These are phyloP conservation scores for Andricus quercusramuli DNA, from an alignment of 2,888 invertebrate genomes.

Conservation along the genomic window DNA sequence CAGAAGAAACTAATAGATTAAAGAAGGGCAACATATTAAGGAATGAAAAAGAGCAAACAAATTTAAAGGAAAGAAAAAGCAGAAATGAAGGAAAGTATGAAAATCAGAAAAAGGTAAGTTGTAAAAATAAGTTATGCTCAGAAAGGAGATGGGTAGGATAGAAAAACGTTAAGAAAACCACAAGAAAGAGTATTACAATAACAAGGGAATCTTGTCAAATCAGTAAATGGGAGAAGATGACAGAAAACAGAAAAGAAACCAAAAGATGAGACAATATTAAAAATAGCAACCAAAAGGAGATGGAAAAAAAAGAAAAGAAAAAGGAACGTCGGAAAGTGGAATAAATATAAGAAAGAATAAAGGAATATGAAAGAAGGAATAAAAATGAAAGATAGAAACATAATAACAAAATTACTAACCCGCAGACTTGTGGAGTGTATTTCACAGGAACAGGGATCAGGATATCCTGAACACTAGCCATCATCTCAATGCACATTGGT, in stretches of 20 bases:
- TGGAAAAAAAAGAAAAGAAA: neutral
- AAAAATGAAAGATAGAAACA: neutral
- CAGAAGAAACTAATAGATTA: too few species aligned
- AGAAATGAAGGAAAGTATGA: neutral
- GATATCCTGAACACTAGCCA: constrained; percentile 10
- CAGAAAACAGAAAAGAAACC: too few species aligned
- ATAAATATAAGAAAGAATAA: neutral
- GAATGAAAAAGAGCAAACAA: too few species aligned
- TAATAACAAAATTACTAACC: neutral
- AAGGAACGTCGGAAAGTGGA: neutral
- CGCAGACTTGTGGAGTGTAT: neutral
- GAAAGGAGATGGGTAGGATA: neutral
- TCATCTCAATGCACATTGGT: constrained; percentile 20
- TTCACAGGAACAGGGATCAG: constrained; percentile 27
- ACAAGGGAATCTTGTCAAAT: neutral
- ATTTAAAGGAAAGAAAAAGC: too few species aligned
- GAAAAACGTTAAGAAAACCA: too few species aligned
- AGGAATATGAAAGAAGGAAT: neutral
- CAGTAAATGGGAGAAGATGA: too few species aligned
- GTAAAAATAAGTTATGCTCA: neutral
- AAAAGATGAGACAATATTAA: too few species aligned
- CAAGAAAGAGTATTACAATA: neutral
- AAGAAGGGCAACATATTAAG: too few species aligned
- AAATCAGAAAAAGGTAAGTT: neutral
- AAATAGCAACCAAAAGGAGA: too few species aligned